Evolutionary conservation across 2,113 vertebrate species (phyloP).

Genomic region (Cephalopterus ornatus): DNA sequence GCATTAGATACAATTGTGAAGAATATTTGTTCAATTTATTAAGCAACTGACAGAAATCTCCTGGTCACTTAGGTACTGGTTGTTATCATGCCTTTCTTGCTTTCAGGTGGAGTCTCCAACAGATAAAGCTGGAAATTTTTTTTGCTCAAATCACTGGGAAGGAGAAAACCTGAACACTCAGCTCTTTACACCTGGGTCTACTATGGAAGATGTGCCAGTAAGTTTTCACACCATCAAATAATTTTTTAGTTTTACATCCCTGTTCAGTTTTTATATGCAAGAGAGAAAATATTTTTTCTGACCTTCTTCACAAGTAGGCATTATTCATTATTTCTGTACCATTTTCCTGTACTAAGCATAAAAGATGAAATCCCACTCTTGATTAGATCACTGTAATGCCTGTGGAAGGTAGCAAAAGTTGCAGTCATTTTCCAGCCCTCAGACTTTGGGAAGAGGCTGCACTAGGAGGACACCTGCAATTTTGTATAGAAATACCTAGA

Average conservation of each 20-base stretch:
- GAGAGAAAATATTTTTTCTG: background rate
- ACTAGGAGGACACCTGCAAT: background rate
- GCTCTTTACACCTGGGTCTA: constrained; percentile 84
- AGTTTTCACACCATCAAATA: background rate
- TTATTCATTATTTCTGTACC: background rate
- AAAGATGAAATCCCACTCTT: background rate
- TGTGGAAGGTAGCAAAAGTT: background rate
- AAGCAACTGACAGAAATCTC: background rate
- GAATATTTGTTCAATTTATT: background rate
- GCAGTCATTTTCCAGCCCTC: background rate
- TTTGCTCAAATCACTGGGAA: constrained; percentile 88
- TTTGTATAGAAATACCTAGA: background rate
- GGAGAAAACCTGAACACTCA: constrained; percentile 85
- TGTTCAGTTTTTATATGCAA: background rate
- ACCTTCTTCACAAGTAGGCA: background rate
- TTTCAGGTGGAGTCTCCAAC: constrained; percentile 89
- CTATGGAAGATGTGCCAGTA: constrained; percentile 86
- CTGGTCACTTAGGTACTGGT: background rate
- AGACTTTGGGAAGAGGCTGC: background rate
- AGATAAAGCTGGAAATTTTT: constrained; percentile 83
- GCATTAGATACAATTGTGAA: background rate
- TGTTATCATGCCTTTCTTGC: constrained; percentile 2
- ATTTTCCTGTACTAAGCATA: background rate
- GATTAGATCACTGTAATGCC: background rate
- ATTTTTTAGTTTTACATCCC: background rate